phyloP scores from a whole-genome alignment of 2,113 vertebrate genomes.

The Sinocyclocheilus rhinocerous region DNA sequence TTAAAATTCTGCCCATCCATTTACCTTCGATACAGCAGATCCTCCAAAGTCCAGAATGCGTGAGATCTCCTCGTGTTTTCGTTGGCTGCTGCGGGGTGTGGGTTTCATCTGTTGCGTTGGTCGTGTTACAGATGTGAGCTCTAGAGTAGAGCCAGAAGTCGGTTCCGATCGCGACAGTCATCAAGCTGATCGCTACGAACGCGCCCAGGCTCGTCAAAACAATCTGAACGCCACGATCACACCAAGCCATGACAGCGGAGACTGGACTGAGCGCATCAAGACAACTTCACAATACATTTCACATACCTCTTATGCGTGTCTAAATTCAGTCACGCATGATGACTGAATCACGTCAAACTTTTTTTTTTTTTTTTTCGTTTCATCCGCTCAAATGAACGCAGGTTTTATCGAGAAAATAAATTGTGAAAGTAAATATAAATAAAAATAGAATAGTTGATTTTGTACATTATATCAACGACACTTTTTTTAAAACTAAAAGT shows the following conservation, averaged over 20 bases:
- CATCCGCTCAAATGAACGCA: background rate
- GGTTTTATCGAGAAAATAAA: background rate
- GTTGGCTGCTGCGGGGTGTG: conserved; percentile 78
- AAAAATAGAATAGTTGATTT: background rate
- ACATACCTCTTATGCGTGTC: background rate
- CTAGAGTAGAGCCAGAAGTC: conserved; percentile 97
- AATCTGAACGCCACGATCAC: conserved; percentile 92
- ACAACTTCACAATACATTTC: conserved; percentile 8
- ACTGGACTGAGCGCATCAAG: background rate
- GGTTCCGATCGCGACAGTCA: conserved; percentile 95
- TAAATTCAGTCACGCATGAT: background rate
- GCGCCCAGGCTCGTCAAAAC: conserved; percentile 89
- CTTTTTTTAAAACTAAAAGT: too few species aligned
- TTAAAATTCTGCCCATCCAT: background rate
- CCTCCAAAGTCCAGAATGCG: conserved; percentile 94
- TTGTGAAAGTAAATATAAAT: too few species aligned
- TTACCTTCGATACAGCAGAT: conserved; percentile 95
- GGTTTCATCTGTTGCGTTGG: conserved; percentile 80
- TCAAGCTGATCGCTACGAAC: conserved; percentile 93
- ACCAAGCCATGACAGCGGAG: conserved; percentile 86
- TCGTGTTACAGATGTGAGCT: conserved; percentile 91
- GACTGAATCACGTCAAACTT: background rate
- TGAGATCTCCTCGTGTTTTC: conserved; percentile 83
- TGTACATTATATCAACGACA: background rate
- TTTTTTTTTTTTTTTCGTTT: background rate